Evolutionary conservation across 1,140 invertebrate species (phyloP).

Genomic region (Ostrea edulis): DNA sequence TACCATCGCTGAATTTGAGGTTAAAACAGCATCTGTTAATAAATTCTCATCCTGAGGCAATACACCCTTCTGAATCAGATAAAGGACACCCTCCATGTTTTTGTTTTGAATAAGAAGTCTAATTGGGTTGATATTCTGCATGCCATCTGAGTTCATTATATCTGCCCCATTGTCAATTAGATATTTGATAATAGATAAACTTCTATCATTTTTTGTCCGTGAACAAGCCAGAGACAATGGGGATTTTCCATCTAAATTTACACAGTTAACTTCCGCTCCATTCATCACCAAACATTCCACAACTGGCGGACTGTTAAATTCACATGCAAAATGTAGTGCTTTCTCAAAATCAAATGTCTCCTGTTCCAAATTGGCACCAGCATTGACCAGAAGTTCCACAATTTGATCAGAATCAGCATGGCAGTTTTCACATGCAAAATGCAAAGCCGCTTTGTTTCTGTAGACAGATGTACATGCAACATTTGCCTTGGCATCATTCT

Average conservation of each 20-base stretch:
- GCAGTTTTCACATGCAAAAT: conserved; percentile 39
- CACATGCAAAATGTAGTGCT: conserved; percentile 28
- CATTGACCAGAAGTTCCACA: conserved; percentile 11
- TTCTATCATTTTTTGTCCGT: not conserved
- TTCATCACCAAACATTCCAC: not conserved
- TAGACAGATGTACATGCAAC: not conserved
- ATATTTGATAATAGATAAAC: conserved; percentile 6
- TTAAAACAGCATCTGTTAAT: conserved; percentile 33
- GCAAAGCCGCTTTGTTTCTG: conserved; percentile 41
- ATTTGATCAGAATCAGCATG: conserved; percentile 23
- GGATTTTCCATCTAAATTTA: conserved; percentile 16
- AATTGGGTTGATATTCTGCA: conserved; percentile 24
- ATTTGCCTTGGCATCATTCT: not conserved
- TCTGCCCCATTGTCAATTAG: conserved; percentile 23
- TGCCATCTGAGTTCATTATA: conserved; percentile 35
- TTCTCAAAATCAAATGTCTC: conserved; percentile 43
- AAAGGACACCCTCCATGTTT: not conserved
- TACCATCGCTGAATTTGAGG: not conserved
- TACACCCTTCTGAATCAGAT: not conserved
- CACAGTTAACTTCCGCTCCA: conserved; percentile 21
- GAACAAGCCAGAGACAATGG: conserved; percentile 31
- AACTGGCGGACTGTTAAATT: not conserved
- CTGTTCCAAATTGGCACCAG: conserved; percentile 17
- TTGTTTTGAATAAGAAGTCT: conserved; percentile 11
- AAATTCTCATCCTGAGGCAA: not conserved